Conservation (phyloP, 2,888 invertebrate genomes). For the Limnephilus lunatus region DNA sequence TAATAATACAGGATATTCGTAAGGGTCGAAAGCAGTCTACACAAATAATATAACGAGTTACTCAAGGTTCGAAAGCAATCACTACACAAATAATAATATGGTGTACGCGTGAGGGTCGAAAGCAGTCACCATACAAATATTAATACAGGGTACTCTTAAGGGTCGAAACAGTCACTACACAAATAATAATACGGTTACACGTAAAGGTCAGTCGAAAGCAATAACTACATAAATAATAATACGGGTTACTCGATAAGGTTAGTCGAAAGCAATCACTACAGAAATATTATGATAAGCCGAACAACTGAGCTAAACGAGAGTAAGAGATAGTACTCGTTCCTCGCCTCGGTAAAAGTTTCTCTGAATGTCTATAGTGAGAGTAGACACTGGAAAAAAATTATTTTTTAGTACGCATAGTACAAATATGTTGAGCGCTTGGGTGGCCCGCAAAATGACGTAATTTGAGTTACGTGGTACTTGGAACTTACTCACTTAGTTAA, state of each 20-base stretch:
- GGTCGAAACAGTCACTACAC: background rate
- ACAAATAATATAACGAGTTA: background rate
- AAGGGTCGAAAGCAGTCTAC: background rate
- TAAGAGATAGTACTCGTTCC: background rate
- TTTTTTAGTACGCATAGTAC: background rate
- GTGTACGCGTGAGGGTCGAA: no score
- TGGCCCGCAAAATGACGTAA: background rate
- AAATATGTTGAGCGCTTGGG: background rate
- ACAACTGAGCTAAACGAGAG: background rate
- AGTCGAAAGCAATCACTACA: background rate
- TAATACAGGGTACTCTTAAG: no score
- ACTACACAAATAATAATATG: background rate
- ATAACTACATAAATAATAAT: no score
- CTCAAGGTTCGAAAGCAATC: background rate
- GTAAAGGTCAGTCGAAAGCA: no score
- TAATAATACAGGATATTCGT: no score
- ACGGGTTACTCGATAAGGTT: no score
- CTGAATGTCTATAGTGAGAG: background rate
- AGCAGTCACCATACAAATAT: no score
- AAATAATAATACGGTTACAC: no score
- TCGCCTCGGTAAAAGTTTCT: background rate
- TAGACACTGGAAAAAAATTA: background rate
- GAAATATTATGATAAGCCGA: background rate
- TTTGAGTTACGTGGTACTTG: background rate
- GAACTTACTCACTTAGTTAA: background rate